A percentile compares a stretch with the other conserved stretches of the same genome.
phyloP scores from a whole-genome alignment of 2,888 invertebrate genomes.

The Galerucella calmariensis region DNA sequence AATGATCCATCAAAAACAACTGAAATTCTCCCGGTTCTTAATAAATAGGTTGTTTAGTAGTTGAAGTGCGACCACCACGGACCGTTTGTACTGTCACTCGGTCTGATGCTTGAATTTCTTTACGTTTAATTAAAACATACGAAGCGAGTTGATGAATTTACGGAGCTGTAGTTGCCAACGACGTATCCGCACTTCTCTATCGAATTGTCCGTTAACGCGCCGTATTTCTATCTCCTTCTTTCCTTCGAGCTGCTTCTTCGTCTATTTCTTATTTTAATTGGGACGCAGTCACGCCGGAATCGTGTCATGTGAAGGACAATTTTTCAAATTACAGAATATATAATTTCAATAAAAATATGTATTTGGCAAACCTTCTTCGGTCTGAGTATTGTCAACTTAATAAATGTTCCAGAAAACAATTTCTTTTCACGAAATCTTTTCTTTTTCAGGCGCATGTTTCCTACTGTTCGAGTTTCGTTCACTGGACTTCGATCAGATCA shows the following conservation, averaged over 20 bases:
- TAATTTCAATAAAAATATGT: not conserved
- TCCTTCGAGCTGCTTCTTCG: constrained; percentile 25
- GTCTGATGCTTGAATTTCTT: constrained; percentile 59
- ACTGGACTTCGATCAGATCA: constrained; percentile 84
- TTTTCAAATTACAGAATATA: constrained; percentile 49
- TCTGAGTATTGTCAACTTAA: no score
- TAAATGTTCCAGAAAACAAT: no score
- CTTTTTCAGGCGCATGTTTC: constrained; percentile 93
- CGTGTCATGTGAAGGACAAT: constrained; percentile 49
- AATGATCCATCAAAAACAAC: constrained; percentile 9
- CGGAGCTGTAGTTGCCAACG: constrained; percentile 49
- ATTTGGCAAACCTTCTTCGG: no score
- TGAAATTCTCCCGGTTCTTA: constrained; percentile 23
- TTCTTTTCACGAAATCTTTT: not conserved
- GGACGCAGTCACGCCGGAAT: constrained; percentile 18
- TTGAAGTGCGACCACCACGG: constrained; percentile 64
- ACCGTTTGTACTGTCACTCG: constrained; percentile 63
- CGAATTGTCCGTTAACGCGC: constrained; percentile 50
- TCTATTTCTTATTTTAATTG: constrained; percentile 38
- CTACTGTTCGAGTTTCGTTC: constrained; percentile 94
- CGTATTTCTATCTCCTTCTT: constrained; percentile 24
- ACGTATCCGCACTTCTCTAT: constrained; percentile 45
- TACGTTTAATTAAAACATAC: constrained; percentile 64
- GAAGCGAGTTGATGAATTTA: constrained; percentile 61
- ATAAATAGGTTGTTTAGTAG: constrained; percentile 64